These are phyloP conservation scores for Diachrysia chrysitis DNA, from an alignment of 2,888 invertebrate genomes.

Conservation along the genomic window DNA sequence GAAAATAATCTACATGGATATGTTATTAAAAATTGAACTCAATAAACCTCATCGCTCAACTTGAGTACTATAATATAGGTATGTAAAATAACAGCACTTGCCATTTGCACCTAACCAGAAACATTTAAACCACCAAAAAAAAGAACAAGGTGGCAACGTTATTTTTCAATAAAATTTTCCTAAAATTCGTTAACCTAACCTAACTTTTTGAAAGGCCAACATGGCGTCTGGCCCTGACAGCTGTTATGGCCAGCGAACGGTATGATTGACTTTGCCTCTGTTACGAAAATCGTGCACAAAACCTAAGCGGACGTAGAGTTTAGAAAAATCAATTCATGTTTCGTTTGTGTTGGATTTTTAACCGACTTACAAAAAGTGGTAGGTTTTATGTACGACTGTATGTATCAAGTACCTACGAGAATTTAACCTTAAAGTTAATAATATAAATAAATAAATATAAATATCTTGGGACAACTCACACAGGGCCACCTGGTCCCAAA, in stretches of 20 bases:
- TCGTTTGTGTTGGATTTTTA: neutral
- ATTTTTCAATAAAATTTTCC: slow-evolving; percentile 5
- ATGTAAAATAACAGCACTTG: neutral
- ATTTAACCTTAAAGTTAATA: no score
- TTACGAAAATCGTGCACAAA: slow-evolving; percentile 9
- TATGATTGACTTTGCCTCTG: slow-evolving; percentile 14
- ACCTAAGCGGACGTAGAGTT: neutral
- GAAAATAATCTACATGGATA: no score
- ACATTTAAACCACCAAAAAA: neutral
- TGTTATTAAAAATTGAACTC: no score
- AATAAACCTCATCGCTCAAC: no score
- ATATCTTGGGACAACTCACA: no score
- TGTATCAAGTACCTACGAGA: no score
- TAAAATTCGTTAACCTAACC: slow-evolving; percentile 18
- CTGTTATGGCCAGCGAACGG: slow-evolving; percentile 7
- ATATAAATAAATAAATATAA: no score
- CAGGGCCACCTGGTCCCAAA: no score
- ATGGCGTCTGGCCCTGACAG: slow-evolving; percentile 13
- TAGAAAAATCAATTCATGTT: slow-evolving; percentile 7
- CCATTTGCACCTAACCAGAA: neutral
- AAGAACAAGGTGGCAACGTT: neutral
- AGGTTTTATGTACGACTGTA: no score
- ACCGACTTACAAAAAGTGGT: no score
- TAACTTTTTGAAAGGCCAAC: slow-evolving; percentile 16
- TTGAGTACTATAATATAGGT: no score